These are phyloP conservation scores for Arvicanthis niloticus DNA, from an alignment of 2,113 vertebrate genomes.

Conservation along the genomic window DNA sequence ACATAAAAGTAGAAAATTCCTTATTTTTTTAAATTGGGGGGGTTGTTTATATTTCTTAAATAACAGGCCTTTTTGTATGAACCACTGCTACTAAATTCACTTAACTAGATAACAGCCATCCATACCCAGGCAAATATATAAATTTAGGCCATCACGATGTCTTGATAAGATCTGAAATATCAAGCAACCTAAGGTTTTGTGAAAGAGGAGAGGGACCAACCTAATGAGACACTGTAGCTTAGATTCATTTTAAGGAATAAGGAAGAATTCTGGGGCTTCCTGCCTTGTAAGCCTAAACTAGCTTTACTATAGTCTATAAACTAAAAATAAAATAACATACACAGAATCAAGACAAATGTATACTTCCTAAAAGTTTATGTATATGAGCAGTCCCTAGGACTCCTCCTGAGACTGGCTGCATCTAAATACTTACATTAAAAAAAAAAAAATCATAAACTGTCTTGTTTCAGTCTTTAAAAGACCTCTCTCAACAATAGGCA, in stretches of 20 bases:
- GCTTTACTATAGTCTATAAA: conserved; percentile 59
- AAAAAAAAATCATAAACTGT: conserved; percentile 66
- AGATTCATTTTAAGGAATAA: conserved; percentile 59
- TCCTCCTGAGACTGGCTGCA: conserved; percentile 32
- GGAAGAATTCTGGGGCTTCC: conserved; percentile 55
- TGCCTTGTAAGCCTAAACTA: conserved; percentile 6
- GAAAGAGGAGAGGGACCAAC: background rate
- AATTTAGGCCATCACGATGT: conserved; percentile 62
- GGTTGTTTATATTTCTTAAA: conserved; percentile 59
- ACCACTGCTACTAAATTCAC: conserved; percentile 12
- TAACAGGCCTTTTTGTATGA: conserved; percentile 52
- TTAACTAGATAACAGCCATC: background rate
- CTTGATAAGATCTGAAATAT: conserved; percentile 60
- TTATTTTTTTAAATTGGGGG: background rate
- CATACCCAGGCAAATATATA: conserved; percentile 48
- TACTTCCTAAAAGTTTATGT: conserved; percentile 31
- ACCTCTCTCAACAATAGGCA: background rate
- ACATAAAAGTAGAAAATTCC: background rate
- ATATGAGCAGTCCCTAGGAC: background rate
- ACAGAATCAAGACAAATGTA: conserved; percentile 41
- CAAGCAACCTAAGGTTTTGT: conserved; percentile 46
- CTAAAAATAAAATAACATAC: conserved; percentile 54
- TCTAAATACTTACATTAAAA: conserved; percentile 31
- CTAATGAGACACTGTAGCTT: background rate
- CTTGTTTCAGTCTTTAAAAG: conserved; percentile 61